Conservation (phyloP, 2,797 vertebrate species). For the Xerus rutilus region DNA sequence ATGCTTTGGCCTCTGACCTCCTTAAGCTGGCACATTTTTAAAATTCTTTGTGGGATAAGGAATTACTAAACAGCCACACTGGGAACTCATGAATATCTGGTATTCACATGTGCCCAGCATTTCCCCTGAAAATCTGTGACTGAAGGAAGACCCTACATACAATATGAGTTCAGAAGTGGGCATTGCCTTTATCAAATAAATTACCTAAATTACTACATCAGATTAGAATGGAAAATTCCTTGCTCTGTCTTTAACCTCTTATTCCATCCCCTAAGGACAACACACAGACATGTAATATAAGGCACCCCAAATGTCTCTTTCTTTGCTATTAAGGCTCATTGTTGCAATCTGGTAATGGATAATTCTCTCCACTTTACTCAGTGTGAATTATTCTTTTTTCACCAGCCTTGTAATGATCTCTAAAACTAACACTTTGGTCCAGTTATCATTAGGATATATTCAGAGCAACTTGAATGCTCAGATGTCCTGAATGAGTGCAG, state of each 20-base stretch:
- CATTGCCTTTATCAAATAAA: slow-evolving; percentile 64
- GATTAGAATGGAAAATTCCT: slow-evolving; percentile 44
- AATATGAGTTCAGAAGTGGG: slow-evolving; percentile 51
- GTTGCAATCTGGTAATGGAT: slow-evolving; percentile 71
- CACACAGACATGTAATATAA: background rate
- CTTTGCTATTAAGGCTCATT: background rate
- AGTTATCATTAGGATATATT: slow-evolving; percentile 72
- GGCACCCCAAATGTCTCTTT: slow-evolving; percentile 45
- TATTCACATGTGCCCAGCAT: slow-evolving; percentile 73
- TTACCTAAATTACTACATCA: slow-evolving; percentile 54
- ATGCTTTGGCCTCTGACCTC: slow-evolving; percentile 86
- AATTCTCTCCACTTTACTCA: slow-evolving; percentile 76
- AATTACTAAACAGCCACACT: slow-evolving; percentile 77
- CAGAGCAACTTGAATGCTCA: slow-evolving; percentile 61
- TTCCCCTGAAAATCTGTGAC: slow-evolving; percentile 76
- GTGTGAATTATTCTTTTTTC: slow-evolving; percentile 75
- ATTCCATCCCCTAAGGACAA: background rate
- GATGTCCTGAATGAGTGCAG: slow-evolving; percentile 45
- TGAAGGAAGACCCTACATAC: slow-evolving; percentile 42
- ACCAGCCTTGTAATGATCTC: slow-evolving; percentile 77
- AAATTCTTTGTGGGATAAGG: slow-evolving; percentile 85
- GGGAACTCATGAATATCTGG: slow-evolving; percentile 61
- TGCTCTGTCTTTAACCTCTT: background rate
- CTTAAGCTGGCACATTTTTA: slow-evolving; percentile 86
- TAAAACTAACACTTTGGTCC: slow-evolving; percentile 84